phyloP scores from a whole-genome alignment of 2,113 vertebrate genomes.

The Rhombomys opimus region DNA sequence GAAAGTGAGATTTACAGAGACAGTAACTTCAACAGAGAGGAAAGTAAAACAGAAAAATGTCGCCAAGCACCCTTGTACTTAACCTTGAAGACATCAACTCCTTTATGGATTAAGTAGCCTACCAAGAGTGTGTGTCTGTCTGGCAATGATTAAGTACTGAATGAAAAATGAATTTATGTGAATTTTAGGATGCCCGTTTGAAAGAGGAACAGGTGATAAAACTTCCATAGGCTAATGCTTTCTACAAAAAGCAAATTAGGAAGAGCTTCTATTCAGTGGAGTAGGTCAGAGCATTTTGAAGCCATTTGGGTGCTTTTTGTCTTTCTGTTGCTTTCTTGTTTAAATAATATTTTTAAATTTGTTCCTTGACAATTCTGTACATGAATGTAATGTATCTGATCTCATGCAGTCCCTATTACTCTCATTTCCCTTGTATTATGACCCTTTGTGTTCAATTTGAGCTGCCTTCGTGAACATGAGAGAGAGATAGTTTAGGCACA shows the following conservation, averaged over 20 bases:
- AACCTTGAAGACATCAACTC: constrained; percentile 62
- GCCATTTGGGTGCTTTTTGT: not conserved
- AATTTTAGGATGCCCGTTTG: not conserved
- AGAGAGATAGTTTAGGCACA: not conserved
- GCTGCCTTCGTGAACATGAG: not conserved
- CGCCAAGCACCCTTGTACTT: not conserved
- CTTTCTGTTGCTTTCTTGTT: not conserved
- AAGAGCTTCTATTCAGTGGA: not conserved
- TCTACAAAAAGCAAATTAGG: constrained; percentile 44
- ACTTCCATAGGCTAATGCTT: not conserved
- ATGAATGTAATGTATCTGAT: too few relatives aligned
- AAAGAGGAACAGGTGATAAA: constrained; percentile 62
- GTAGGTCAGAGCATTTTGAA: not conserved
- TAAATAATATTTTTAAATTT: too few relatives aligned
- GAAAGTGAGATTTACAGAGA: constrained; percentile 15
- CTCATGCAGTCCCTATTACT: not conserved
- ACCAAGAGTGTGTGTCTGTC: not conserved
- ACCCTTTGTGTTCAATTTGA: not conserved
- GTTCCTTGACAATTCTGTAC: not conserved
- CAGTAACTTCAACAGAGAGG: not conserved
- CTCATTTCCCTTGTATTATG: not conserved
- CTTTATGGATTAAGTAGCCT: constrained; percentile 63
- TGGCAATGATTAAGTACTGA: constrained; percentile 58
- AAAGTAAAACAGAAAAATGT: not conserved
- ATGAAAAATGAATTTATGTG: constrained; percentile 55